phyloP scores from a whole-genome alignment of 2,113 vertebrate species.

The Neodontobutis hainanensis region DNA sequence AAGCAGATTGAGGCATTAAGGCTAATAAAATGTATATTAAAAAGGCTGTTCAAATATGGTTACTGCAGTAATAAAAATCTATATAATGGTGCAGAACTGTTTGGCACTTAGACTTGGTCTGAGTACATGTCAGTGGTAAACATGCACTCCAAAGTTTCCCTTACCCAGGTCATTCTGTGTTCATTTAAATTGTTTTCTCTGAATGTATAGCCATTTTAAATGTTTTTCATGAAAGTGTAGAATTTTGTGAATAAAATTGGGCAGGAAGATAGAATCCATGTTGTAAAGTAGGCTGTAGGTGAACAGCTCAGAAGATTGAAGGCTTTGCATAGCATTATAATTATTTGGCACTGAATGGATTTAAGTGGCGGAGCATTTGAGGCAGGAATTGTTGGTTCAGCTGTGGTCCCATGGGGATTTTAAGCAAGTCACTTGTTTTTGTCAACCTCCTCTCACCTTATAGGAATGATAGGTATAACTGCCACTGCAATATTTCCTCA shows the following conservation, averaged over 20 bases:
- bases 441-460: conserved; percentile 2
- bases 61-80: too few species aligned
- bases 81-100: too few species aligned
- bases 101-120: too few species aligned
- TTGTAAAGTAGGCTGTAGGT: background rate
- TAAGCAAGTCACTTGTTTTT: background rate
- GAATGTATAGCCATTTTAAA: too few species aligned
- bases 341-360: background rate
- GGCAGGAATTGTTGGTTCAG: background rate
- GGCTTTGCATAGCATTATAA: conserved; percentile 7
- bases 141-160: too few species aligned
- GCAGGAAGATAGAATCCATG: background rate
- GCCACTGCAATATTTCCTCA: conserved; percentile 16
- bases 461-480: background rate
- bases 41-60: too few species aligned
- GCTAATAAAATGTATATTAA: too few species aligned
- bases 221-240: too few species aligned
- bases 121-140: too few species aligned
- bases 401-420: background rate
- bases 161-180: too few species aligned
- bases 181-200: too few species aligned
- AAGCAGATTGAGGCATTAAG: too few species aligned
- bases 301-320: background rate
- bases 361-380: background rate
- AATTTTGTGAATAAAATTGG: background rate